Evolutionary conservation across 1,140 invertebrate species (phyloP).

Genomic region (Anthonomus grandis): DNA sequence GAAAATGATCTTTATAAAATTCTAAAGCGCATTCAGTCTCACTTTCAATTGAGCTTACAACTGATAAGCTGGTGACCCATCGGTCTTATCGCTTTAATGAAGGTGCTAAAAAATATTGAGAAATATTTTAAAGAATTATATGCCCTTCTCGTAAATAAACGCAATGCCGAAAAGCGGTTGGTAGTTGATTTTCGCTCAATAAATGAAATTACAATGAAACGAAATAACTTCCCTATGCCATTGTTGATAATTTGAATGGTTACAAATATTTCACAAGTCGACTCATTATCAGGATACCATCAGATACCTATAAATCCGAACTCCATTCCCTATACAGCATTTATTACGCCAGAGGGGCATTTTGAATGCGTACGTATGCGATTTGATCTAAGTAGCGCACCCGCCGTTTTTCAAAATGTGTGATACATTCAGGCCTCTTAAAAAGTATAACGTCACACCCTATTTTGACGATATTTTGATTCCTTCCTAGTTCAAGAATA

Average conservation of each 20-base stretch:
- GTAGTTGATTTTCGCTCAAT: no score
- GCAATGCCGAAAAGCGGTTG: no score
- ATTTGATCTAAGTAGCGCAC: not conserved
- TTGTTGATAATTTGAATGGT: not conserved
- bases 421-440: not conserved
- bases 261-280: not conserved
- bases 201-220: no score
- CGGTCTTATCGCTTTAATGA: no score
- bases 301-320: not conserved
- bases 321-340: no score
- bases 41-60: no score
- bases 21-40: not conserved
- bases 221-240: not conserved
- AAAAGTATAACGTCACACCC: slow-evolving; percentile 5
- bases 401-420: not conserved
- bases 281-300: not conserved
- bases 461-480: slow-evolving; percentile 51
- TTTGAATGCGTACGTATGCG: not conserved
- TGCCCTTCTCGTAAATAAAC: no score
- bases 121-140: not conserved
- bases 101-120: not conserved
- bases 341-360: no score
- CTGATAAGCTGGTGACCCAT: not conserved
- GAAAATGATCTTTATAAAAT: not conserved
- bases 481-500: slow-evolving; percentile 32